phyloP scores from a whole-genome alignment of 2,113 vertebrate genomes.

The Larimichthys crocea region DNA sequence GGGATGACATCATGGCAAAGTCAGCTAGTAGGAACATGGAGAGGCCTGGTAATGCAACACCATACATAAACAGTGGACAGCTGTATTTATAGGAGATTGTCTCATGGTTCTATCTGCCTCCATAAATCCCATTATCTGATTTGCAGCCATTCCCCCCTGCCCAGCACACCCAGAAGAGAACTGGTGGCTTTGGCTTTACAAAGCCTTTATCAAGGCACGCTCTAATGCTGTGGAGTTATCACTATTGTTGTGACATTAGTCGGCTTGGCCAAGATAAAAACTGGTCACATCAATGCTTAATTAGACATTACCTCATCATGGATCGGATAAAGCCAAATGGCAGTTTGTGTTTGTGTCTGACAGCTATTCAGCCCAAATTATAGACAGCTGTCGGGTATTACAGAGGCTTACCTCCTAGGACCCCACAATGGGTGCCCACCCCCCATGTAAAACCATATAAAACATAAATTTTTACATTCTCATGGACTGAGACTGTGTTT shows the following conservation, averaged over 20 bases:
- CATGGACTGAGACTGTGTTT: neutral
- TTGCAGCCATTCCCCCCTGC: constrained; percentile 54
- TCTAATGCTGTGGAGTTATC: constrained; percentile 33
- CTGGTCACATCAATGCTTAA: constrained; percentile 30
- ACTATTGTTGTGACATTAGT: constrained; percentile 50
- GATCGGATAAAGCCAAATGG: constrained; percentile 58
- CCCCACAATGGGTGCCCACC: constrained; percentile 51
- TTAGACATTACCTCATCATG: constrained; percentile 69
- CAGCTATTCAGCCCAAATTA: constrained; percentile 49
- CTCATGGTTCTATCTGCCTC: constrained; percentile 74
- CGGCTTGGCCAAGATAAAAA: constrained; percentile 44
- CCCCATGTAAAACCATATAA: constrained; percentile 7
- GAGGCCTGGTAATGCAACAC: constrained; percentile 78
- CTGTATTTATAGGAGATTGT: constrained; percentile 84
- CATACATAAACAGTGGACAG: constrained; percentile 83
- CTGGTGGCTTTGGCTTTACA: constrained; percentile 58
- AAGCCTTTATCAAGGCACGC: constrained; percentile 42
- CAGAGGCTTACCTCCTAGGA: constrained; percentile 57
- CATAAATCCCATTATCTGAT: constrained; percentile 82
- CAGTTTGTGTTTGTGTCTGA: constrained; percentile 41
- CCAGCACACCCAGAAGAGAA: constrained; percentile 57
- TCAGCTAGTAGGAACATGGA: constrained; percentile 74
- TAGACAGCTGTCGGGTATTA: constrained; percentile 76
- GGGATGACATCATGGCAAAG: constrained; percentile 83
- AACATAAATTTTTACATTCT: neutral